A percentile compares a stretch with the other conserved stretches of the same genome.
These are phyloP conservation scores for Parauchenoglanis ngamensis DNA, from an alignment of 2,797 vertebrate species.

Conservation along the genomic window DNA sequence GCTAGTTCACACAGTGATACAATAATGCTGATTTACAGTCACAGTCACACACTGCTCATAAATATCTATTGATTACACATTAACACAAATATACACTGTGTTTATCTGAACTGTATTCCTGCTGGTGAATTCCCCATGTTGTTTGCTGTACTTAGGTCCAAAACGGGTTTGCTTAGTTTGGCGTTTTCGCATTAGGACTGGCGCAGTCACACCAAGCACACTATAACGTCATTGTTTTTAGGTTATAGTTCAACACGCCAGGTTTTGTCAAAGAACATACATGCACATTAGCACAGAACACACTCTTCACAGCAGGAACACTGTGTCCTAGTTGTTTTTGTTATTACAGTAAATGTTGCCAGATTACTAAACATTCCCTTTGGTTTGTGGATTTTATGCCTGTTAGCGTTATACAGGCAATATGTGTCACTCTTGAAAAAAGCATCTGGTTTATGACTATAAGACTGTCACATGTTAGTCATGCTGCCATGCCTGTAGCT, in stretches of 20 bases:
- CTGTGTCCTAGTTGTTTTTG: background rate
- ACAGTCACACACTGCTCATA: background rate
- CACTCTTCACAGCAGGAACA: background rate
- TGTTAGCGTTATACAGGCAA: background rate
- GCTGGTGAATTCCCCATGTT: slow-evolving; percentile 10
- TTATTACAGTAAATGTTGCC: slow-evolving; percentile 3
- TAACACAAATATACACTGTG: background rate
- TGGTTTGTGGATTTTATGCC: background rate
- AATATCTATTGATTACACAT: background rate
- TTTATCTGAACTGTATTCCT: background rate
- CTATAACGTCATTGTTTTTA: slow-evolving; percentile 35
- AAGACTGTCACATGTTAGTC: background rate
- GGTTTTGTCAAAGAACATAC: slow-evolving; percentile 1
- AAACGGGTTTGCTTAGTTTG: slow-evolving; percentile 36
- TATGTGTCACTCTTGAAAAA: background rate
- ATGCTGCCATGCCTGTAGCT: background rate
- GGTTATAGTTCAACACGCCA: background rate
- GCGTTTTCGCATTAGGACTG: background rate
- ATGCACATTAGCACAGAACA: background rate
- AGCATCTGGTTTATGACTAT: background rate
- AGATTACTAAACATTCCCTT: background rate
- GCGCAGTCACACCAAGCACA: slow-evolving; percentile 20
- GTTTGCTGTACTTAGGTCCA: slow-evolving; percentile 1
- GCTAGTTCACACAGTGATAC: background rate
- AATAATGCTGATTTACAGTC: background rate